phyloP scores from a whole-genome alignment of 2,113 vertebrate genomes.

The Pycnonotus jocosus region DNA sequence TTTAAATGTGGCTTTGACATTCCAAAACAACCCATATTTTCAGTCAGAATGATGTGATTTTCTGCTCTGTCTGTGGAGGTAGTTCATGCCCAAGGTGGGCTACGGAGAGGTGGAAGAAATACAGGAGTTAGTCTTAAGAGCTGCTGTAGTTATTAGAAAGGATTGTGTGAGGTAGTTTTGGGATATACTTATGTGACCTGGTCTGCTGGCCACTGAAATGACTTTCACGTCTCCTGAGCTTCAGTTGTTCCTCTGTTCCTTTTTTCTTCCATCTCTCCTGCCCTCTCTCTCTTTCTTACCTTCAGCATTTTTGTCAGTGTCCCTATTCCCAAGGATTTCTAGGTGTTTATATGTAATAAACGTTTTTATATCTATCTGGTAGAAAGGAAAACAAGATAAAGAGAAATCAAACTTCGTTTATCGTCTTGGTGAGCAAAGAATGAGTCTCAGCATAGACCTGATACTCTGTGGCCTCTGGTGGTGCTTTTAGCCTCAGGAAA shows the following conservation, averaged over 20 bases:
- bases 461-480: not conserved
- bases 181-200: not conserved
- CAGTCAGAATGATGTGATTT: not conserved
- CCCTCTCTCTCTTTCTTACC: not conserved
- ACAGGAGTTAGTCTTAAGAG: not conserved
- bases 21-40: not conserved
- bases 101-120: not conserved
- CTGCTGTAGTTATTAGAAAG: not conserved
- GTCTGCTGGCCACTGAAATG: not conserved
- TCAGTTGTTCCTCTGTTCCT: not conserved
- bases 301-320: not conserved
- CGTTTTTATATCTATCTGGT: not conserved
- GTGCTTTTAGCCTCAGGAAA: not conserved
- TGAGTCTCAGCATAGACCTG: not conserved
- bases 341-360: not conserved
- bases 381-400: not conserved
- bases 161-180: not conserved
- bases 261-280: not conserved
- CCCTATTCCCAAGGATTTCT: not conserved
- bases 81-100: not conserved
- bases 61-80: not conserved
- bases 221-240: not conserved
- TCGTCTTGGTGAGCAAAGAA: not conserved
- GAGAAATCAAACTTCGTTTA: not conserved
- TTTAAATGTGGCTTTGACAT: not conserved